Percentiles rank a stretch among this genome's conserved stretches.
Conservation (phyloP, 2,113 vertebrate genomes). For the Choloepus hoffmanni region DNA sequence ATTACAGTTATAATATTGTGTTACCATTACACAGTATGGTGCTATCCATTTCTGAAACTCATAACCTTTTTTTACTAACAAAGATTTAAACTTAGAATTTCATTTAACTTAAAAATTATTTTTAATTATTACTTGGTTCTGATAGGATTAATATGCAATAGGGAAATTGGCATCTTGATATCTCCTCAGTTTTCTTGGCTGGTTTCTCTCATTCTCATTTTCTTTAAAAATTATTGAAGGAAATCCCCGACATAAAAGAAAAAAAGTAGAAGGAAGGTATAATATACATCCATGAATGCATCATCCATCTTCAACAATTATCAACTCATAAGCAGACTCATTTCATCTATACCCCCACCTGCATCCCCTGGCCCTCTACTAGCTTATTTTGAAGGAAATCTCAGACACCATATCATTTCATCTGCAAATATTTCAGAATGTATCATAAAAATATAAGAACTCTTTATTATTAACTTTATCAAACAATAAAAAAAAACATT, state of each 20-base stretch:
- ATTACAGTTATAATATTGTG: too few relatives aligned
- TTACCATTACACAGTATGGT: too few relatives aligned
- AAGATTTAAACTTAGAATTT: background rate
- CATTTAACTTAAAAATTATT: constrained; percentile 37
- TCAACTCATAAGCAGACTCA: background rate
- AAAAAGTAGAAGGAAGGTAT: background rate
- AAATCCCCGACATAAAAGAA: background rate
- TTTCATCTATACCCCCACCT: background rate
- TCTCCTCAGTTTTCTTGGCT: background rate
- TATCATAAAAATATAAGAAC: too few relatives aligned
- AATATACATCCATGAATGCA: background rate
- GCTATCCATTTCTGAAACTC: too few relatives aligned
- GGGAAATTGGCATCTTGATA: background rate
- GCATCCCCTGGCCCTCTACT: background rate
- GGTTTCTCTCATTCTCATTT: background rate
- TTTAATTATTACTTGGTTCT: background rate
- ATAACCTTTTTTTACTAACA: background rate
- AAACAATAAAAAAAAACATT: too few relatives aligned
- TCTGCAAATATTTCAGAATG: too few relatives aligned
- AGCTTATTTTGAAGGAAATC: background rate
- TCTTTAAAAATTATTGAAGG: constrained; percentile 9
- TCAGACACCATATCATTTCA: too few relatives aligned
- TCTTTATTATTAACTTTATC: background rate
- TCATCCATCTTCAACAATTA: background rate
- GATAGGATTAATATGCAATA: background rate